phyloP scores from a whole-genome alignment of 2,113 vertebrate genomes.

The Cyphomyrus discorhynchus region DNA sequence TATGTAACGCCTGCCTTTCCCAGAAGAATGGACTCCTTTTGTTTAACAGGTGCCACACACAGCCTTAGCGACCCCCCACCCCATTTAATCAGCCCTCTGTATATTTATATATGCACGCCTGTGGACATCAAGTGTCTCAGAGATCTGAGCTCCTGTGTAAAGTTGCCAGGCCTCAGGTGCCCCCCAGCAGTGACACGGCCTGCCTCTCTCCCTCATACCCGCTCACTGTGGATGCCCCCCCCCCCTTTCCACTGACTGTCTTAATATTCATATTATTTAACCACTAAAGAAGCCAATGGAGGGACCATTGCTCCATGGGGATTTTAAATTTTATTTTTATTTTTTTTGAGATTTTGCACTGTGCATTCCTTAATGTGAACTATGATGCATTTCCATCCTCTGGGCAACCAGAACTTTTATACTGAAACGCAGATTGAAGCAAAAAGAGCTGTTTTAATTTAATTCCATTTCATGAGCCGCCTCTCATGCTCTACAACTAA shows the following conservation, averaged over 20 bases:
- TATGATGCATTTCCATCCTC: slow-evolving; percentile 30
- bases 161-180: neutral
- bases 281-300: slow-evolving; percentile 38
- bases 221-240: slow-evolving; percentile 22
- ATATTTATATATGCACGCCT: neutral
- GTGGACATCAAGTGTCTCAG: neutral
- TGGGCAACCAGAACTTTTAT: slow-evolving; percentile 17
- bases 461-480: neutral
- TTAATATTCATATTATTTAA: slow-evolving; percentile 30
- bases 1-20: neutral
- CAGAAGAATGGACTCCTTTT: neutral
- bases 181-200: neutral
- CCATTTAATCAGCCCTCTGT: neutral
- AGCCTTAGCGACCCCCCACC: neutral
- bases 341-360: slow-evolving; percentile 34
- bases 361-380: slow-evolving; percentile 48
- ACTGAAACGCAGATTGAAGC: slow-evolving; percentile 16
- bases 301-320: slow-evolving; percentile 16
- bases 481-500: neutral
- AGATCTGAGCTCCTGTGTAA: neutral
- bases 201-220: neutral
- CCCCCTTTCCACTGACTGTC: slow-evolving; percentile 27
- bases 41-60: neutral
- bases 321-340: slow-evolving; percentile 18
- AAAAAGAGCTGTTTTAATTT: slow-evolving; percentile 4